Evolutionary conservation across 2,888 invertebrate species (phyloP).

Genomic region (Noctua fimbriata): DNA sequence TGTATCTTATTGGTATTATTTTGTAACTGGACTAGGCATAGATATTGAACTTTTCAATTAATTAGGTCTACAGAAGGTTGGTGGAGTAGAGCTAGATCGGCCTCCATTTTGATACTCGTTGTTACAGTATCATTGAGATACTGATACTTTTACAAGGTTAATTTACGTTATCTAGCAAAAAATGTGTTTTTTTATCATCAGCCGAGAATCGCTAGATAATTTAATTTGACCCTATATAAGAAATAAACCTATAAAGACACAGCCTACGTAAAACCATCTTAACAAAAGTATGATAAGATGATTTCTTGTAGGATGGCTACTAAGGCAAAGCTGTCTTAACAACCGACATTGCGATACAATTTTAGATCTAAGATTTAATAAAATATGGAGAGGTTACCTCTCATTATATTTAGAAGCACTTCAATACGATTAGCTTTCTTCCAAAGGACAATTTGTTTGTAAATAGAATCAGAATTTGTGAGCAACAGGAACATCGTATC

Average conservation of each 20-base stretch:
- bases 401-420: conserved; percentile 66
- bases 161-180: background rate
- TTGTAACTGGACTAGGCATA: too few relatives aligned
- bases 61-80: too few relatives aligned
- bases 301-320: background rate
- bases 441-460: conserved; percentile 76
- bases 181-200: background rate
- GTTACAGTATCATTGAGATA: background rate
- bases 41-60: background rate
- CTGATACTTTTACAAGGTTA: background rate
- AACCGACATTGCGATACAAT: background rate
- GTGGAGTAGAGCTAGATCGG: background rate
- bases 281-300: background rate
- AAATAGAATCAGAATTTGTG: conserved; percentile 77
- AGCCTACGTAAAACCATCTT: background rate
- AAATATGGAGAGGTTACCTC: conserved; percentile 34
- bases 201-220: background rate
- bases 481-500: conserved; percentile 78
- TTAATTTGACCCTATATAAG: background rate
- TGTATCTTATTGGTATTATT: background rate
- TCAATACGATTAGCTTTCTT: conserved; percentile 71
- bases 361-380: conserved; percentile 16
- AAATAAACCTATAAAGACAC: background rate
- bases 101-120: background rate
- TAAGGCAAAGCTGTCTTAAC: background rate